These are phyloP conservation scores for Drosophila cardini DNA, from an alignment of 1,140 invertebrate species.

Conservation along the genomic window DNA sequence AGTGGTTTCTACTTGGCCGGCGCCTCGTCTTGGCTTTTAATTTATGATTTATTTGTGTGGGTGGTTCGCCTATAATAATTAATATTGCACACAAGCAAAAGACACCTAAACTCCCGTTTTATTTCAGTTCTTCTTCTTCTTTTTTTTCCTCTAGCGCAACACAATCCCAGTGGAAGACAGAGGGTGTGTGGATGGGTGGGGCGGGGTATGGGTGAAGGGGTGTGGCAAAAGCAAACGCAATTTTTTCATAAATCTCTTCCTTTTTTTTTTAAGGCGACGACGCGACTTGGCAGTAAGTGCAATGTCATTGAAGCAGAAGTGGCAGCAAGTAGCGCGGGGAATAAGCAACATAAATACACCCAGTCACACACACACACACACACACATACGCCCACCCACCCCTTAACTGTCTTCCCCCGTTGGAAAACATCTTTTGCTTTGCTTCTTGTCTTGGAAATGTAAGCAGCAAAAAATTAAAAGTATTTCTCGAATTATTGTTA, in stretches of 20 bases:
- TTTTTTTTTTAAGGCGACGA: conserved; percentile 27
- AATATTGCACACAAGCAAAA: conserved; percentile 75
- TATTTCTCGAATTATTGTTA: conserved; percentile 84
- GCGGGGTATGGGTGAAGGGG: background rate
- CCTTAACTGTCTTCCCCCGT: conserved; percentile 19
- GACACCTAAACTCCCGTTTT: conserved; percentile 25
- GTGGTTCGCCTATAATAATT: conserved; percentile 79
- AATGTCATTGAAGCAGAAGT: conserved; percentile 77
- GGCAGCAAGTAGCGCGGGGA: conserved; percentile 56
- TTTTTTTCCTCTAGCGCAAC: conserved; percentile 33
- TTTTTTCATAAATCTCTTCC: conserved; percentile 78
- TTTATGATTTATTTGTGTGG: conserved; percentile 82
- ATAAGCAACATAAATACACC: conserved; percentile 45
- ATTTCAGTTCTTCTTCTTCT: too few species aligned
- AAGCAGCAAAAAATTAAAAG: conserved; percentile 74
- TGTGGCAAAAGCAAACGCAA: conserved; percentile 37
- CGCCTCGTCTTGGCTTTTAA: conserved; percentile 68
- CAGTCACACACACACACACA: conserved; percentile 14
- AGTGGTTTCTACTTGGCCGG: conserved; percentile 39
- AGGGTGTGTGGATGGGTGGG: background rate
- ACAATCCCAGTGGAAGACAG: conserved; percentile 53
- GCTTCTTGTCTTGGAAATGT: conserved; percentile 48
- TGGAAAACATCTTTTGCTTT: conserved; percentile 22
- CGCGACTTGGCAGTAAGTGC: conserved; percentile 66
- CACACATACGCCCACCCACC: background rate